Evolutionary conservation across 2,888 invertebrate genomes (phyloP).

Genomic region (Athrips mouffetella): DNA sequence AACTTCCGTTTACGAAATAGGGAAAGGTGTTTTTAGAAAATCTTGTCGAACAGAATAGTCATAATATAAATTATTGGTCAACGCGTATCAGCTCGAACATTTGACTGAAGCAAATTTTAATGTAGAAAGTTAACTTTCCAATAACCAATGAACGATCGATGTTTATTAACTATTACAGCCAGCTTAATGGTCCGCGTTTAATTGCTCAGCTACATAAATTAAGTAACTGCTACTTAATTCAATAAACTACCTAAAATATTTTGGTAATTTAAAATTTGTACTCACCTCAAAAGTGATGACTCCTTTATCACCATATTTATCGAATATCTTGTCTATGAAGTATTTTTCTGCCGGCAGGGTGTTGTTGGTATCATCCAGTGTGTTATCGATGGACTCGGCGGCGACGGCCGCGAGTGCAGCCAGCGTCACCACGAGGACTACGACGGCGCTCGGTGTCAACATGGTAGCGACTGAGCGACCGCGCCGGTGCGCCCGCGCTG

Average conservation of each 20-base stretch:
- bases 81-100: background rate
- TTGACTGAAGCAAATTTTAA: slow-evolving; percentile 1
- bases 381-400: slow-evolving; percentile 22
- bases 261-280: slow-evolving; percentile 14
- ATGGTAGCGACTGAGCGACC: slow-evolving; percentile 54
- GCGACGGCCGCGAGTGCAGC: slow-evolving; percentile 33
- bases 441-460: slow-evolving; percentile 56
- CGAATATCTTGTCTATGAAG: slow-evolving; percentile 75
- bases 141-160: slow-evolving; percentile 4
- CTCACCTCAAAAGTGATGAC: slow-evolving; percentile 77
- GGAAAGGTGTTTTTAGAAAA: slow-evolving; percentile 55
- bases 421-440: slow-evolving; percentile 45
- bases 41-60: slow-evolving; percentile 29
- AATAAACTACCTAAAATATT: background rate
- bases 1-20: slow-evolving; percentile 64
- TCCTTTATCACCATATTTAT: slow-evolving; percentile 77
- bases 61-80: background rate
- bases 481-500: slow-evolving; percentile 38
- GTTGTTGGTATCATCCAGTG: slow-evolving; percentile 38
- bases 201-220: background rate
- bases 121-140: slow-evolving; percentile 25
- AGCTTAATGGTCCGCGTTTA: background rate
- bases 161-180: background rate
- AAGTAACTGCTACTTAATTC: background rate
- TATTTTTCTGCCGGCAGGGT: slow-evolving; percentile 62